Percentiles rank a stretch among this genome's conserved stretches.
Evolutionary conservation across 1,140 invertebrate species (phyloP).

Genomic region (Druon quercuslanigerum): DNA sequence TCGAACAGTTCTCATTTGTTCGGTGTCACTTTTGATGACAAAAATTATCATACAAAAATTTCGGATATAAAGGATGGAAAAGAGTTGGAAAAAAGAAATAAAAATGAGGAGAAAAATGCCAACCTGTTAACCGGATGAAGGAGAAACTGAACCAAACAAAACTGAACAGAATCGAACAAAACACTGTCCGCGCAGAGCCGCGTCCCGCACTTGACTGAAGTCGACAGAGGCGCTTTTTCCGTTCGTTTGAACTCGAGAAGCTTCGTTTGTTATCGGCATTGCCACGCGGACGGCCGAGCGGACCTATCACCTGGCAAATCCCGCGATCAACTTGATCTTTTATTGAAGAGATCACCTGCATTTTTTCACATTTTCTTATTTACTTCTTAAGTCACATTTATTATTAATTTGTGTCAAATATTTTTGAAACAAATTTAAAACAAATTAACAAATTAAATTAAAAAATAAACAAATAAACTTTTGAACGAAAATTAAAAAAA

Average conservation of each 20-base stretch:
- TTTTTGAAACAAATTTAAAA: too few species aligned
- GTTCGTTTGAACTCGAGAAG: slow-evolving; percentile 4
- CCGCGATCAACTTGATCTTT: slow-evolving; percentile 15
- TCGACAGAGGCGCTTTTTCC: slow-evolving; percentile 12
- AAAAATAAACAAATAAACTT: too few species aligned
- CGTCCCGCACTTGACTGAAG: slow-evolving; percentile 24
- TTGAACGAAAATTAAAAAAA: too few species aligned
- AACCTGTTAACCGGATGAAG: slow-evolving; percentile 15
- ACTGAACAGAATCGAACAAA: not conserved
- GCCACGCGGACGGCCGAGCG: slow-evolving; percentile 18
- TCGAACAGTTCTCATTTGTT: too few species aligned
- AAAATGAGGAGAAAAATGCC: not conserved
- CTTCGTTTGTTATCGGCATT: slow-evolving; percentile 11
- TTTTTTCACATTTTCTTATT: not conserved
- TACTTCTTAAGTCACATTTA: too few species aligned
- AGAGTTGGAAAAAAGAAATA: not conserved
- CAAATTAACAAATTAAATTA: too few species aligned
- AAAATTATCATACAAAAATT: not conserved
- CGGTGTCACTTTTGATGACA: not conserved
- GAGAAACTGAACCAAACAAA: slow-evolving; percentile 6
- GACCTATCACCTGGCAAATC: slow-evolving; percentile 26
- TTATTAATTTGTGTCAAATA: too few species aligned
- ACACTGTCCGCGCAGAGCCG: not conserved
- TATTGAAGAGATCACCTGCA: not conserved
- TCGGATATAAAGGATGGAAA: not conserved